Evolutionary conservation across 1,140 invertebrate species (phyloP), one percentile per base, ranked within the genome.

Genomic region (Dryas iulia): DNA sequence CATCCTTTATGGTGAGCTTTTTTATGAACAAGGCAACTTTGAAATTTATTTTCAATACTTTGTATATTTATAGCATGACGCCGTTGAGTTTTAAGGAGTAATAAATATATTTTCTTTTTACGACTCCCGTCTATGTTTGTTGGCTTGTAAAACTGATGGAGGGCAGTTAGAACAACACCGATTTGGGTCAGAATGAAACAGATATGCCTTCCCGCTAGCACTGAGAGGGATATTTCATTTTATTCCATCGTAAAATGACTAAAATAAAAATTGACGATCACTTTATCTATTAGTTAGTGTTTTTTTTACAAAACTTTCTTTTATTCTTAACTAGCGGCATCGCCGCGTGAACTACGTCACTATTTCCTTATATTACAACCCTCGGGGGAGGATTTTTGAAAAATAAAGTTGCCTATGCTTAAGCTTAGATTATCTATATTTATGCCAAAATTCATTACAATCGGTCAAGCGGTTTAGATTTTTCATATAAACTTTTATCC

Each of bases 1-100:
- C 83, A 94, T 98, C 74, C 93, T 98, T 25, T 98, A 97, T 91
- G 96, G 95, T 95, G 92, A 39, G 76, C 7, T 47, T 21, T 47
- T 66, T 33, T 33, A 28, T 83, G 80, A 2, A 18, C 14, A 7
- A 47, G 3, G 14, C 39, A 47, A 47, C 39, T 47, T 47, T 21
- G 18, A 47, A 47, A 47, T 47, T 47, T 47, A 21, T 18, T 47
- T 47, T 56, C 12, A 54, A 23, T 11, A 39, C 14, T 25, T 31
- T 57, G 14, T 66, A 47, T 66, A 39, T 66, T 59, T 66, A 47
- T 35, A 11, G 10, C 8, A 61, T 7, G 39, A n/a, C 18, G 39
- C 26, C 23, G 24, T 59, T 39, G 26, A 21, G 59, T 62, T 62
- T 35, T 54, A 64, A 69, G 60, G 31, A 63, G 67, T 59, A 59